Evolutionary conservation across 2,888 invertebrate genomes (phyloP).

Genomic region (Zygaena filipendulae): DNA sequence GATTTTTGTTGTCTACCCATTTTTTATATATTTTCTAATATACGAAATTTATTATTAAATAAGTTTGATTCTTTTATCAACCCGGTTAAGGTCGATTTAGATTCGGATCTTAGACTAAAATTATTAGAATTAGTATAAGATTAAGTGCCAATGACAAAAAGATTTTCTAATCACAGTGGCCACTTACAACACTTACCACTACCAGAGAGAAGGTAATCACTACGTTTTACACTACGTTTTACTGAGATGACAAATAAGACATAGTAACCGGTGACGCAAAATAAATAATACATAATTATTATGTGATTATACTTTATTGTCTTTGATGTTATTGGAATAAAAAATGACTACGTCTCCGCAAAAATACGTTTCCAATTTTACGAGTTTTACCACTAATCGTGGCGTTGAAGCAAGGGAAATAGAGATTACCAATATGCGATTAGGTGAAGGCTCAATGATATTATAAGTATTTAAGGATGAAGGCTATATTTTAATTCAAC

Average conservation of each 20-base stretch:
- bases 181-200: too few species aligned
- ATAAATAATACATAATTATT: slow-evolving; percentile 6
- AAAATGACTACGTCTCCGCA: slow-evolving; percentile 18
- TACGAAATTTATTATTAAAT: slow-evolving; percentile 3
- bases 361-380: slow-evolving; percentile 19
- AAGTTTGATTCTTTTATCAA: slow-evolving; percentile 1
- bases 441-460: too few species aligned
- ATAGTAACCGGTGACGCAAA: slow-evolving; percentile 5
- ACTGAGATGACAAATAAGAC: slow-evolving; percentile 13
- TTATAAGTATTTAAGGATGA: neutral
- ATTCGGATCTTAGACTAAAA: too few species aligned
- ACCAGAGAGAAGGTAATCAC: too few species aligned
- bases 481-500: slow-evolving; percentile 4
- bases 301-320: slow-evolving; percentile 4
- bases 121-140: too few species aligned
- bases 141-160: too few species aligned
- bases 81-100: too few species aligned
- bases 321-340: neutral
- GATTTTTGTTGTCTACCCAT: slow-evolving; percentile 2
- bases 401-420: slow-evolving; percentile 31
- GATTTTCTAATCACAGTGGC: too few species aligned
- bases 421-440: slow-evolving; percentile 19
- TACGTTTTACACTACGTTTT: slow-evolving; percentile 17
- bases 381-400: slow-evolving; percentile 22
- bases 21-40: slow-evolving; percentile 2